Evolutionary conservation across 1,140 invertebrate species (phyloP), one percentile per base, ranked within the genome.

Genomic region (Aphidius ervi): DNA sequence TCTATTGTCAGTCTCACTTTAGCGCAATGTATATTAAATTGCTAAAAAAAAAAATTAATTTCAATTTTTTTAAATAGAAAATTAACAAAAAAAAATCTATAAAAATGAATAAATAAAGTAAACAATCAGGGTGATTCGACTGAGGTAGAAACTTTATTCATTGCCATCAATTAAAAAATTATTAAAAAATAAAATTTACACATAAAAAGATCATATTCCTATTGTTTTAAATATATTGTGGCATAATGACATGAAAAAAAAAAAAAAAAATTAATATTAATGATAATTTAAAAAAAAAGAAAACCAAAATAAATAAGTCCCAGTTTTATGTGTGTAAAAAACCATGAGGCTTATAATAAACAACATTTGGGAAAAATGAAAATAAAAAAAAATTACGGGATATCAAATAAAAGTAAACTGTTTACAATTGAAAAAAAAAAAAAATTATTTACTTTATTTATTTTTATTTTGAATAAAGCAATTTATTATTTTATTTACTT

Each of bases 371-470:
- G 70, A 79, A 63, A 31, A 54, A 54, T 9, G 5, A 54, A 54
- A 37, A 54, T n/a, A 54, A 54, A 40, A 39, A 39, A 54, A 54
- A 75, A 71, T 78, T 79, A 79, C 74, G 76, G 75, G 70, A 79
- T 77, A 79, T 72, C 75, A 76, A 78, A 80, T 78, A 78, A 80
- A 80, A 77, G 70, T 79, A 78, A 75, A 77, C 70, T 74, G 76
- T 79, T 80, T 65, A 70, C 56, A 53, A 62, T 31, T 31, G 23
- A 31, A 31, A 31, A 31, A 31, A 31, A 31, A 31, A 31, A 31
- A 31, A 31, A 31, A 31, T 31, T 31, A 31, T 31, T 31, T 31
- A 31, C 4, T 31, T 31, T 31, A 3, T 31, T 31, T 31, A 3
- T 31, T 31, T 31, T 31, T 31, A 3, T 31, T 31, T 3, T 31